Percentiles rank a stretch among this genome's conserved stretches.
phyloP scores from a whole-genome alignment of 1,140 invertebrate genomes.

The Zaprionus lachaisei region DNA sequence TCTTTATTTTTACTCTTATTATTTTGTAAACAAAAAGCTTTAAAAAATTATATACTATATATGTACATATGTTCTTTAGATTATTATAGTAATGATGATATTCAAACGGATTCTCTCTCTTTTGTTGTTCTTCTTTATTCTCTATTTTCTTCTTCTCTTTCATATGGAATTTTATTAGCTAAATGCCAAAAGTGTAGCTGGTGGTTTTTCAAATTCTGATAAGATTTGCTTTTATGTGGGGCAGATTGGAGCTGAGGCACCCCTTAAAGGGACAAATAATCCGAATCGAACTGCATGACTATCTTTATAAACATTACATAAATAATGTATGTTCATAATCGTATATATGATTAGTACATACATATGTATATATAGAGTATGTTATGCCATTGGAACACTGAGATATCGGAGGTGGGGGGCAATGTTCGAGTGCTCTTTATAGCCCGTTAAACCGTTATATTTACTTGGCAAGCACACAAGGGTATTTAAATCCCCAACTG shows the following conservation, averaged over 20 bases:
- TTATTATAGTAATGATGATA: neutral
- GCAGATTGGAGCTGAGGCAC: conserved; percentile 24
- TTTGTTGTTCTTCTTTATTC: neutral
- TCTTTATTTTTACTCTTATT: neutral
- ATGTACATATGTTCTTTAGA: neutral
- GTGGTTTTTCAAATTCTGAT: conserved; percentile 14
- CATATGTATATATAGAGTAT: neutral
- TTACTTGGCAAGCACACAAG: conserved; percentile 13
- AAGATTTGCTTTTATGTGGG: conserved; percentile 48
- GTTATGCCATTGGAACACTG: conserved; percentile 7
- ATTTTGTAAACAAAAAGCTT: neutral
- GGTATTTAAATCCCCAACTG: conserved; percentile 15
- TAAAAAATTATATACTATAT: neutral
- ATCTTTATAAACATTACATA: conserved; percentile 53
- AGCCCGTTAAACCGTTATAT: conserved; percentile 6
- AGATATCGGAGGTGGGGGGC: conserved; percentile 18
- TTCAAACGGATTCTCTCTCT: neutral
- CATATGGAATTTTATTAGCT: neutral
- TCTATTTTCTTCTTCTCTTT: neutral
- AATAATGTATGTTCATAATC: conserved; percentile 13
- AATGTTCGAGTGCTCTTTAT: conserved; percentile 34
- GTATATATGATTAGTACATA: neutral
- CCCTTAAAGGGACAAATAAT: neutral
- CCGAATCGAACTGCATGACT: conserved; percentile 32
- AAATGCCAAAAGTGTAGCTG: conserved; percentile 1